Evolutionary conservation across 2,888 invertebrate species (phyloP), one percentile per base, ranked within the genome.

Genomic region (Arctia plantaginis): DNA sequence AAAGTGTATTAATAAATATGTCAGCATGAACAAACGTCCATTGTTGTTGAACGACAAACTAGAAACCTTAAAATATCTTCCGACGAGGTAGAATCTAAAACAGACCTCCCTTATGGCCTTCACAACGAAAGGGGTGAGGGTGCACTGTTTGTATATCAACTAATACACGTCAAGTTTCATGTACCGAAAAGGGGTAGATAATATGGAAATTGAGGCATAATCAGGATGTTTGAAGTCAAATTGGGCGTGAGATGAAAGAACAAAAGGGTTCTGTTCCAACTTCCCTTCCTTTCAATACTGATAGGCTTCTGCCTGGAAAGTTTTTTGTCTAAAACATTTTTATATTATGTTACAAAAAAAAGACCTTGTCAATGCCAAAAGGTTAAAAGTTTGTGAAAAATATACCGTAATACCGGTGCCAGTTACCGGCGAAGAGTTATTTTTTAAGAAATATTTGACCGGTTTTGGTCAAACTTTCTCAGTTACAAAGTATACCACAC

Each of bases 101-200:
- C 79, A 80, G 75, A 71, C 71, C 76, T 79, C 64, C 70, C 69
- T 74, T 72, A 69, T 81, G 82, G 75, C 82, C 86, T 82, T 85
- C 77, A 80, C 75, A 79, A 76, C 66, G 67, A 79, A 70, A 80
- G 82, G 86, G 83, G 84, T 78, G 85, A 85, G 85, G 85, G 85
- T 80, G 86, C 80, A 83, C 73, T 81, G 83, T 84, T 80, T 80
- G 77, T 81, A 79, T 81, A 81, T 80, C 83, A 86, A 87, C 87
- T 86, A 85, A 91, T 88, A 85, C 82, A 81, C 77, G 80, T 74
- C 79, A 86, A 86, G 87, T 86, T 84, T 86, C 85, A 88, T 85
- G 86, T 84, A 80, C 76, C 79, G 80, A 84, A 87, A 81, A 85
- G 85, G 75, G 89, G 89, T 84, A 85, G 87, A 87, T 87, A 87